Evolutionary conservation across 2,113 vertebrate species (phyloP).

Genomic region (Dendropsophus ebraccatus): DNA sequence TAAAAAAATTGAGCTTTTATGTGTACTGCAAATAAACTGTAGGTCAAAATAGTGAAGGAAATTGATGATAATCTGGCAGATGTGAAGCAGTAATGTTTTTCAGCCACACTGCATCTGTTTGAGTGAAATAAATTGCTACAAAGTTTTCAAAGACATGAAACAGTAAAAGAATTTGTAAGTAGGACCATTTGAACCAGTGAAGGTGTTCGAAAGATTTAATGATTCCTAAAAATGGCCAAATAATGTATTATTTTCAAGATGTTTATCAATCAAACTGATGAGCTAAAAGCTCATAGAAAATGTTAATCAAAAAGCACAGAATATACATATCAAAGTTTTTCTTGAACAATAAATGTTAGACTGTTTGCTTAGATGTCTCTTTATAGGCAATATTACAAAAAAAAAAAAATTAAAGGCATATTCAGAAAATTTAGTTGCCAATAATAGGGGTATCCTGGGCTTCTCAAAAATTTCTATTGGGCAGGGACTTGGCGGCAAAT

Average conservation of each 20-base stretch:
- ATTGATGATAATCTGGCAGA: constrained; percentile 1
- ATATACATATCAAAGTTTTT: background rate
- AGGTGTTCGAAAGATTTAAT: background rate
- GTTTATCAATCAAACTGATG: background rate
- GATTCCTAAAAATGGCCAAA: background rate
- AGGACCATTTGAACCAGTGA: background rate
- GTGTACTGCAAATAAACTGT: background rate
- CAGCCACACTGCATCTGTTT: constrained; percentile 2
- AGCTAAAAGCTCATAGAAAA: background rate
- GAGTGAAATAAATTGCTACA: background rate
- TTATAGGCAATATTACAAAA: background rate
- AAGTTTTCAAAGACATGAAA: constrained; percentile 2
- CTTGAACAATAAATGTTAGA: background rate
- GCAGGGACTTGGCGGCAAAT: no score
- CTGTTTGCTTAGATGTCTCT: background rate
- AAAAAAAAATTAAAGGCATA: background rate
- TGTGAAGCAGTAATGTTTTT: background rate
- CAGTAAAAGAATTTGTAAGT: constrained; percentile 2
- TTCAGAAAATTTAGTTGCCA: no score
- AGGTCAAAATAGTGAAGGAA: background rate
- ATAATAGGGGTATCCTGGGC: no score
- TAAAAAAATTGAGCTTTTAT: background rate
- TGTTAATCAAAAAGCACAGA: background rate
- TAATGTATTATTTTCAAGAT: background rate
- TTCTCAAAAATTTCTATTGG: no score